Evolutionary conservation across 1,140 invertebrate species (phyloP), one percentile per base, ranked within the genome.

Genomic region (Diorhabda carinulata): DNA sequence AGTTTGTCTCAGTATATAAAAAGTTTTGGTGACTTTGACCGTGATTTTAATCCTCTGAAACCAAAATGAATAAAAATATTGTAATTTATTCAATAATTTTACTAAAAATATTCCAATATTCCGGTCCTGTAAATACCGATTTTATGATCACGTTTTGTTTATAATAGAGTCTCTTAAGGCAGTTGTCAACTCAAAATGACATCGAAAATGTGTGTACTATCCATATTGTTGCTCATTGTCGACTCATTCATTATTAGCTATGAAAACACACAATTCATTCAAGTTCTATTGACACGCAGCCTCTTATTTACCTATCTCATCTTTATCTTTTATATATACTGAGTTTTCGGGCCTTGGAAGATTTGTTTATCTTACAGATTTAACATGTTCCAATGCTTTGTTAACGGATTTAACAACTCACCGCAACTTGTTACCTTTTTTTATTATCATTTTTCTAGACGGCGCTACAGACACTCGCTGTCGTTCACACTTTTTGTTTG

Each of bases 131-230:
- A 25, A 25, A 25, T 25, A 25, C 25, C 25, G 25, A 25, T 25
- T 69, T 65, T 44, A 58, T 42, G 47, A 40, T 66, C 47, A 66
- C n/a, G 59, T 42, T 66, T 41, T 43, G 41, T 41, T 59, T 41
- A 10, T 59, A 63, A 6, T n/a, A 9, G 43, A 10, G 61, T 9
- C 10, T 61, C 47, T 52, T 52, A 52, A 52, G 6, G 42, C 41
- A 61, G 42, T 61, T 41, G 59, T 41, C 59, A 9, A 40, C 7
- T 61, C 8, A 61, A 61, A 61, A 41, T 43, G 42, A 61, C 42
- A 43, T 61, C 6, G n/a, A 41, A 41, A 40, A 61, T 41, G 41
- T 61, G 40, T 61, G 59, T 61, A 41, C 25, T 61, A 61, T 9
- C 59, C 25, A 61, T 61, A 61, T 40, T 61, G 59, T 8, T 43